Percentiles rank a stretch among this genome's conserved stretches.
Evolutionary conservation across 2,888 invertebrate genomes (phyloP).

Genomic region (Ormyrus pomaceus): DNA sequence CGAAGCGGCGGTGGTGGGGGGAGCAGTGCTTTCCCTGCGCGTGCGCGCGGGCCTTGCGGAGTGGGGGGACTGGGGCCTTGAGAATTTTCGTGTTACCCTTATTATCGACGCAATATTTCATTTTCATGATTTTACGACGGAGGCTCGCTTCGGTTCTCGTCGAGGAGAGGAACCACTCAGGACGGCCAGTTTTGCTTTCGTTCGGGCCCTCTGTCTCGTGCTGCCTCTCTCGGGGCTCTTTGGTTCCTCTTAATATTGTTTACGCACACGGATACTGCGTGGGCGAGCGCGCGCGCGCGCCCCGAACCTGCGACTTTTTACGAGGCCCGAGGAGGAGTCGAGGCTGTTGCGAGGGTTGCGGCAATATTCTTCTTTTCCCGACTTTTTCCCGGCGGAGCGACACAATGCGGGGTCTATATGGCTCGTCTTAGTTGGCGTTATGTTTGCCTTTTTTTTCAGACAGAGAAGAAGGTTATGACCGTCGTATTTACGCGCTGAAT

Average conservation of each 20-base stretch:
- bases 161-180: constrained; percentile 14
- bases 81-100: constrained; percentile 51
- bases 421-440: too few relatives aligned
- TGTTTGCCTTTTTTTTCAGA: too few relatives aligned
- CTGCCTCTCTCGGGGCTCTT: background rate
- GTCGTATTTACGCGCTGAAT: too few relatives aligned
- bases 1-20: background rate
- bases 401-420: too few relatives aligned
- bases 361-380: too few relatives aligned
- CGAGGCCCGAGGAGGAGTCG: background rate
- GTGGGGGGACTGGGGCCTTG: too few relatives aligned
- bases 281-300: constrained; percentile 15
- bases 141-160: constrained; percentile 32
- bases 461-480: too few relatives aligned
- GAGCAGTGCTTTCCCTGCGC: constrained; percentile 41
- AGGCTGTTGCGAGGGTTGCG: too few relatives aligned
- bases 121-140: constrained; percentile 67
- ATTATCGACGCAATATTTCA: constrained; percentile 70
- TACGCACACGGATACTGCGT: background rate
- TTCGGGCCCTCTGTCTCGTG: constrained; percentile 6
- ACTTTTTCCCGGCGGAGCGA: too few relatives aligned
- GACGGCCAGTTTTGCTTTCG: constrained; percentile 29
- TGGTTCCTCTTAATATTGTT: constrained; percentile 25
- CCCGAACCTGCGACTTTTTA: constrained; percentile 45
- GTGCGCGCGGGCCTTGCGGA: constrained; percentile 1